phyloP scores from a whole-genome alignment of 2,113 vertebrate species.

The Hystrix cristata region DNA sequence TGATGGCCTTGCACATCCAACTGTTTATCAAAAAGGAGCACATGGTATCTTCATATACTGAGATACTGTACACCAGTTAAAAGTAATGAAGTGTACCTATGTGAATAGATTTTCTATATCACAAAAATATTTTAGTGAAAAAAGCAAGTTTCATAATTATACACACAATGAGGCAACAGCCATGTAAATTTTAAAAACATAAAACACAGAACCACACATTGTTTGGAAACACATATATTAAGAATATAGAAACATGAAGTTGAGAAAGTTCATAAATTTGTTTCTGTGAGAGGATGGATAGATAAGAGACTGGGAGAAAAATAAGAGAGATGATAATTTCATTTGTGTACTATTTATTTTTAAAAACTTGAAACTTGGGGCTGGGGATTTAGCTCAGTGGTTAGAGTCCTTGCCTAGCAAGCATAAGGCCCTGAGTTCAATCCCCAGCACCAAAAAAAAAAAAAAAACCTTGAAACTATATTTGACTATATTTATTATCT shows the following conservation, averaged over 20 bases:
- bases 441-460: too few relatives aligned
- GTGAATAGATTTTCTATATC: not conserved
- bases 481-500: not conserved
- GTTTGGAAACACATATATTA: not conserved
- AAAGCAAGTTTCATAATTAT: not conserved
- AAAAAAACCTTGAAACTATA: not conserved
- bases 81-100: not conserved
- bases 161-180: not conserved
- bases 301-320: not conserved
- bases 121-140: not conserved
- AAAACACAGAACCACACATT: not conserved
- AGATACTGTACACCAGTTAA: not conserved
- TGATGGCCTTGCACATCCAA: not conserved
- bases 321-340: not conserved
- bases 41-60: not conserved
- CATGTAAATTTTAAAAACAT: not conserved
- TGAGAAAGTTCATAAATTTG: not conserved
- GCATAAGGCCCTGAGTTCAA: too few relatives aligned
- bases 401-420: too few relatives aligned
- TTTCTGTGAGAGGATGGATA: not conserved
- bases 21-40: not conserved
- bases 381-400: too few relatives aligned
- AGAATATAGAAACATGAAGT: not conserved
- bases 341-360: not conserved
- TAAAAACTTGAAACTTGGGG: not conserved